Base-by-base conservation (phyloP, 2,888 invertebrate species). In the Pinctada fucata region DNA sequence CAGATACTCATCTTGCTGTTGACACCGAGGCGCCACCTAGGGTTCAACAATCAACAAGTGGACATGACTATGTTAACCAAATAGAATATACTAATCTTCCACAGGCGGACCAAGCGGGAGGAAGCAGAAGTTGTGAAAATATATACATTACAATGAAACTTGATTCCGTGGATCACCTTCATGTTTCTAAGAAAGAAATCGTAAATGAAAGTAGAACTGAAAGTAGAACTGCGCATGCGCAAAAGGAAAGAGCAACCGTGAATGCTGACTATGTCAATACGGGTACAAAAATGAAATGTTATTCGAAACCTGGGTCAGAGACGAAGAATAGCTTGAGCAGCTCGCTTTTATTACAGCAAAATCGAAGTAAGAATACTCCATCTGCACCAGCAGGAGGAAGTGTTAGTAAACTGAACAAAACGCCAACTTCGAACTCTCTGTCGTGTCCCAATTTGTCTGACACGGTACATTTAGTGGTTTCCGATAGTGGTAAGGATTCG, bases 61-160 rank as follows among this genome's bases (percentile, higher is more conserved):
- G 52, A 3, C 75, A 72, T 50, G 79, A 79, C 47, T 78, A 78
- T 63, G 74, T 78, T 10, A 78, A 78, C 71, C 63, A 74, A 64
- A 50, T 70, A 3, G 73, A 73, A n/a, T 74, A 74, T 50, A 74
- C 74, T 3, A 74, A 74, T 63, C 16, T 70, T n/a, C 64, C 71
- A 31, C 67, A 45, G 5, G 16, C 49, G 58, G 52, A 72, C 5
- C 45, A 49, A 3, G 64, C 13, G 13, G n/a, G 10, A 6, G 67
- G 71, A 4, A 65, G 4, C 50, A 74, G 71, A 52, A 63, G 75
- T 58, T 49, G 72, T 45, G 78, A 78, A 64, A 69, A 74, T 47
- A 45, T 78, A n/a, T 78, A 78, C 63, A 74, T 78, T 51, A 51
- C 73, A 2, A 74, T 78, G 78, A 64, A 69, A 5, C 48, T 72